Evolutionary conservation across 1,140 invertebrate genomes (phyloP), one percentile per base, ranked within the genome.

Genomic region (Bombus superbus): DNA sequence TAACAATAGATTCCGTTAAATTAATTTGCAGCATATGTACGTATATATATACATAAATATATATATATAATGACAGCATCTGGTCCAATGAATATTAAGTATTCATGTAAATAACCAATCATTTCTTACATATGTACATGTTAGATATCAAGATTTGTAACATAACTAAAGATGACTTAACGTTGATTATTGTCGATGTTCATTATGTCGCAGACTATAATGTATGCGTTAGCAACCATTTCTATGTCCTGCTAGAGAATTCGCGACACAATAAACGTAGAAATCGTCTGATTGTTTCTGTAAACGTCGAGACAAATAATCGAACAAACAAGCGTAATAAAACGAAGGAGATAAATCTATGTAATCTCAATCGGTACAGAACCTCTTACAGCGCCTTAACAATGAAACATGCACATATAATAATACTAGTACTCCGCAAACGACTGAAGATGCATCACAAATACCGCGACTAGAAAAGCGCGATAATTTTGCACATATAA

Each of bases 81-180:
- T 93, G 89, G 80, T 91, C 89, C 89, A 88, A 91, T 91, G 86
- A 92, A 92, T 88, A 82, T 91, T 89, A 92, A 90, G 86, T 92
- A 92, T 91, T 92, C 85, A 87, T 71, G 75, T 89, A 90, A 90
- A 90, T 79, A 83, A 87, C 75, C 81, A 89, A 86, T 75, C 32
- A 47, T 85, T 86, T 86, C 75, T 86, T 86, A 85, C 79, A 88
- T 86, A 88, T 86, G 13, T 88, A 90, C 74, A 86, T 42, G 88
- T 40, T 40, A 64, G 62, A 75, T 82, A 86, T 74, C 81, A 81
- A 91, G 77, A 69, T 84, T 82, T 28, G 38, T 69, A 69, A 76
- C 79, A 80, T 66, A 59, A 88, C 64, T 82, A 69, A 90, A 82
- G 38, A 72, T 86, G 74, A 59, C 76, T 91, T 35, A 80, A 89